These are phyloP conservation scores for Pollenia labialis DNA, from an alignment of 2,888 invertebrate genomes.

Conservation along the genomic window DNA sequence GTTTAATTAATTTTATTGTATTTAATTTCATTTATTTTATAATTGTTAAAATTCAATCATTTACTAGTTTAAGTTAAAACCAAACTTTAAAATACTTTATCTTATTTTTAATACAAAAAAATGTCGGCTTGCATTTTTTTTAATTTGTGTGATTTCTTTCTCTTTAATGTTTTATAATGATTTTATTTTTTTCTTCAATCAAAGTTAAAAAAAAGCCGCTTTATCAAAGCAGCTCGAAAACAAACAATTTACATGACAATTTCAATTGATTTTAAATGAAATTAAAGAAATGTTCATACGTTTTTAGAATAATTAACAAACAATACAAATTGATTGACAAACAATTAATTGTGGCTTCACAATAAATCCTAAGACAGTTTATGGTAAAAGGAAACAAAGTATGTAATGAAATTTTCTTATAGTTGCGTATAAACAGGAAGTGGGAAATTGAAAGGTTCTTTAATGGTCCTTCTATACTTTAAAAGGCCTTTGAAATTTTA, in stretches of 20 bases:
- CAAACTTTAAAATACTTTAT: conserved; percentile 22
- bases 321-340: conserved; percentile 38
- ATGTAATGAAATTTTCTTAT: not conserved
- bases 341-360: conserved; percentile 25
- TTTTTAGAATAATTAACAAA: conserved; percentile 62
- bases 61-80: conserved; percentile 33
- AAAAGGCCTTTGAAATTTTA: too few relatives aligned
- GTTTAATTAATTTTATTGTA: conserved; percentile 14
- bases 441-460: not conserved
- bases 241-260: conserved; percentile 1
- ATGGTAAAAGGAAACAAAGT: not conserved
- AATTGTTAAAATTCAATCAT: conserved; percentile 33
- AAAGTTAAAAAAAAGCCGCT: conserved; percentile 44
- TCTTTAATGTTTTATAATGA: conserved; percentile 18
- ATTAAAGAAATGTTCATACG: conserved; percentile 47
- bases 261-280: conserved; percentile 40
- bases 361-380: conserved; percentile 2
- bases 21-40: conserved; percentile 6
- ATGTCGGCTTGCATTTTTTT: not conserved
- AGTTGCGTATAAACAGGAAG: conserved; percentile 17
- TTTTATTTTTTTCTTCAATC: conserved; percentile 40
- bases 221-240: conserved; percentile 4
- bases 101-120: not conserved
- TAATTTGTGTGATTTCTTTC: not conserved
- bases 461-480: too few relatives aligned